These are phyloP conservation scores for Nephotettix cincticeps DNA, from an alignment of 1,140 invertebrate genomes.

Conservation along the genomic window DNA sequence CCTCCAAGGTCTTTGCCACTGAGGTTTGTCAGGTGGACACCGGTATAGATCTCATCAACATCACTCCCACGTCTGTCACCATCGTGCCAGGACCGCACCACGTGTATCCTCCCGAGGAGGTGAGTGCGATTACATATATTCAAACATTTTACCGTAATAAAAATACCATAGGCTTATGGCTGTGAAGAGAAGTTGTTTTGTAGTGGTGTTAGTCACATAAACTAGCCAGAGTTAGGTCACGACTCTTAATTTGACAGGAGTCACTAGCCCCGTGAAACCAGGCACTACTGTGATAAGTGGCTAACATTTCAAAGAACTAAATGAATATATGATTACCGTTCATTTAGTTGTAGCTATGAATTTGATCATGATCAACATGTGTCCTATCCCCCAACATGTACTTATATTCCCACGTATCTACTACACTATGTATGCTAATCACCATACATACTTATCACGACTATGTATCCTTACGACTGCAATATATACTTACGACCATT, in stretches of 20 bases:
- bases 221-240: not conserved
- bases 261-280: not conserved
- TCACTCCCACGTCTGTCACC: conserved; percentile 31
- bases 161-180: not conserved
- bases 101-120: conserved; percentile 31
- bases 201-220: not conserved
- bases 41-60: conserved; percentile 59
- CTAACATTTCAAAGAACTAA: not conserved
- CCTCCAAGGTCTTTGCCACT: conserved; percentile 67
- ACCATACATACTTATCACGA: too few relatives aligned
- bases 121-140: conserved; percentile 13
- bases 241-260: not conserved
- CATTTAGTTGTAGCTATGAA: too few relatives aligned
- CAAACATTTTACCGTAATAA: not conserved
- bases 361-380: too few relatives aligned
- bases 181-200: not conserved
- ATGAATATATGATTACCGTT: too few relatives aligned
- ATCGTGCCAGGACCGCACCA: conserved; percentile 30
- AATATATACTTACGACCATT: too few relatives aligned
- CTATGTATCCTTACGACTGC: too few relatives aligned
- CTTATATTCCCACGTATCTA: too few relatives aligned
- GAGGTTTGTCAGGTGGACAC: conserved; percentile 70
- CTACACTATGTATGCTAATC: too few relatives aligned
- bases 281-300: not conserved
- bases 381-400: too few relatives aligned